Evolutionary conservation across 1,140 invertebrate genomes (phyloP).

Genomic region (Camponotus pennsylvanicus): DNA sequence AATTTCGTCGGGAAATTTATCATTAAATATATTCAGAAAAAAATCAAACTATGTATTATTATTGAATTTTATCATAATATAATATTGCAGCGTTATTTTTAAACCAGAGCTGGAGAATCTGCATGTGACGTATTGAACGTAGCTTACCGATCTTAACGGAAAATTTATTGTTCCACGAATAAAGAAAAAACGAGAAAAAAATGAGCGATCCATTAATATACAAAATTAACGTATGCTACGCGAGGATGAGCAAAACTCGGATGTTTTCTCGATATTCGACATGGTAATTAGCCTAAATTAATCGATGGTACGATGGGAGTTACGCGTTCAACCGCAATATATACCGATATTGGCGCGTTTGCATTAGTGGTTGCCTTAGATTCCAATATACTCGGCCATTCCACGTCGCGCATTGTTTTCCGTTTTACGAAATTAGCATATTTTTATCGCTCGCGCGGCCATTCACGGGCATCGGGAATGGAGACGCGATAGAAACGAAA

Average conservation of each 20-base stretch:
- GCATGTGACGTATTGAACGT: background rate
- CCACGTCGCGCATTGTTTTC: slow-evolving; percentile 27
- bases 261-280: slow-evolving; percentile 27
- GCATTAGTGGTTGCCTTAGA: slow-evolving; percentile 20
- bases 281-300: slow-evolving; percentile 36
- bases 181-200: background rate
- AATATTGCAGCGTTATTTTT: background rate
- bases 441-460: slow-evolving; percentile 38
- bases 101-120: background rate
- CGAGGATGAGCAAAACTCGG: background rate
- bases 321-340: slow-evolving; percentile 26
- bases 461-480: slow-evolving; percentile 38
- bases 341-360: slow-evolving; percentile 2
- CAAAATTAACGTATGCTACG: background rate
- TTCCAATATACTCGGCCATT: slow-evolving; percentile 40
- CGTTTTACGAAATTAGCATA: slow-evolving; percentile 30
- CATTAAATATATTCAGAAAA: slow-evolving; percentile 6
- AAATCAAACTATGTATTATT: background rate
- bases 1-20: background rate
- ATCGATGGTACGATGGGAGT: slow-evolving; percentile 24
- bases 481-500: slow-evolving; percentile 49
- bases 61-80: background rate
- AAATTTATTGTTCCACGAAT: background rate
- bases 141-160: background rate
- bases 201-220: background rate